Evolutionary conservation across 2,113 vertebrate genomes (phyloP).

Genomic region (Mirza zaza): DNA sequence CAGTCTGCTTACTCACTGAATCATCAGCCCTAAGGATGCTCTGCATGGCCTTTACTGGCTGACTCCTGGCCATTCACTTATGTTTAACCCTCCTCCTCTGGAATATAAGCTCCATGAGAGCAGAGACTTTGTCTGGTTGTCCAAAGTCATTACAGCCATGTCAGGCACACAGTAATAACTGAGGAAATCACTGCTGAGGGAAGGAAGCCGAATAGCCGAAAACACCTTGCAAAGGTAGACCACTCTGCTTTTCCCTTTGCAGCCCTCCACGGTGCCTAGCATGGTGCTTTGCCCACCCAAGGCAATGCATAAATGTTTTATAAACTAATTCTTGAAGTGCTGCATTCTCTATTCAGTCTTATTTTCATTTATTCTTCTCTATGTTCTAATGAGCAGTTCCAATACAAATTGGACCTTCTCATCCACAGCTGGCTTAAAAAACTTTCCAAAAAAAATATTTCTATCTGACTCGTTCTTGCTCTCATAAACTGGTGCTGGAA

Average conservation of each 20-base stretch:
- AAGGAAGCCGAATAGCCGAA: neutral
- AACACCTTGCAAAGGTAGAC: neutral
- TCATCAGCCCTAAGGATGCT: neutral
- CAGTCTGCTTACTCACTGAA: neutral
- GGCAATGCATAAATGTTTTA: neutral
- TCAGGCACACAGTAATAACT: neutral
- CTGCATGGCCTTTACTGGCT: neutral
- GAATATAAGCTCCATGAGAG: neutral
- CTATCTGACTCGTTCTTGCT: conserved; percentile 19
- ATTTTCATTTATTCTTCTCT: conserved; percentile 61
- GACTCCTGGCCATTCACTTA: neutral
- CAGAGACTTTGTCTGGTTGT: neutral
- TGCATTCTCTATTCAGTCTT: conserved; percentile 58
- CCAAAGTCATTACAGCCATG: neutral
- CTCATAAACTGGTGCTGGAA: conserved; percentile 2
- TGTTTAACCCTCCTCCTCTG: neutral
- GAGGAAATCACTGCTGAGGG: neutral
- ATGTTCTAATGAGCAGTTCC: conserved; percentile 59
- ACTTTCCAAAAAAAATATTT: neutral
- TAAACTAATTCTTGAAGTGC: conserved; percentile 42
- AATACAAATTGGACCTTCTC: conserved; percentile 57
- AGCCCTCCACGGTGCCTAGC: neutral
- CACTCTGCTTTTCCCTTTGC: too few species aligned
- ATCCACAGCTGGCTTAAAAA: conserved; percentile 62
- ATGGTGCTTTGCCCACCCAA: neutral